Percentiles rank a stretch among this genome's conserved stretches.
These are phyloP conservation scores for Beroe ovata DNA, from an alignment of 37 sponge, comb jelly and placozoan species.

Conservation along the genomic window DNA sequence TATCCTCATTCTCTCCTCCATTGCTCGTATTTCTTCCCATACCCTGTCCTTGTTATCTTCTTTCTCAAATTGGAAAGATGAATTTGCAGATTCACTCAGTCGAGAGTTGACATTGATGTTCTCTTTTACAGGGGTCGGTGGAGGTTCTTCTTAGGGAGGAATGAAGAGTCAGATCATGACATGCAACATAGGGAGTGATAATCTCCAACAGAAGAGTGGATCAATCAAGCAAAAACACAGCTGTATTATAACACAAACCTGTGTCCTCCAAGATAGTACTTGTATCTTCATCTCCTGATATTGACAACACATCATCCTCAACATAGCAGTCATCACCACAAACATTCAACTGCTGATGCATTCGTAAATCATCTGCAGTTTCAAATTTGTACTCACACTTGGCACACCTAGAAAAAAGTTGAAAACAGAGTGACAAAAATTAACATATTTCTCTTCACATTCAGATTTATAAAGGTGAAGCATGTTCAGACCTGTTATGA, in stretches of 20 bases:
- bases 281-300: constrained; percentile 58
- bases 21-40: constrained; percentile 42
- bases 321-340: neutral
- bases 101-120: constrained; percentile 16
- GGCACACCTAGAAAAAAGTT: constrained; percentile 8
- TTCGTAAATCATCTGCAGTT: constrained; percentile 21
- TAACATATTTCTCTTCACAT: no score
- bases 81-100: neutral
- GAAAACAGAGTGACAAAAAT: no score
- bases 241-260: no score
- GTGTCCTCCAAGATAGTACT: neutral
- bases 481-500: constrained; percentile 47
- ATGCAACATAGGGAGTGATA: no score
- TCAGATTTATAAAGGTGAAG: no score
- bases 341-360: constrained; percentile 3
- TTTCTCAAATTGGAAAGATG: constrained; percentile 30
- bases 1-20: constrained; percentile 31
- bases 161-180: no score
- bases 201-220: no score
- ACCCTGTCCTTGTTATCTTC: constrained; percentile 59
- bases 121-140: constrained; percentile 8
- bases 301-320: constrained; percentile 41
- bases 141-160: no score
- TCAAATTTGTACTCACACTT: constrained; percentile 64
- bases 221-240: no score